A percentile compares a stretch with the other conserved stretches of the same genome.
phyloP scores from a whole-genome alignment of 2,797 vertebrate species.

The Mus minutoides region DNA sequence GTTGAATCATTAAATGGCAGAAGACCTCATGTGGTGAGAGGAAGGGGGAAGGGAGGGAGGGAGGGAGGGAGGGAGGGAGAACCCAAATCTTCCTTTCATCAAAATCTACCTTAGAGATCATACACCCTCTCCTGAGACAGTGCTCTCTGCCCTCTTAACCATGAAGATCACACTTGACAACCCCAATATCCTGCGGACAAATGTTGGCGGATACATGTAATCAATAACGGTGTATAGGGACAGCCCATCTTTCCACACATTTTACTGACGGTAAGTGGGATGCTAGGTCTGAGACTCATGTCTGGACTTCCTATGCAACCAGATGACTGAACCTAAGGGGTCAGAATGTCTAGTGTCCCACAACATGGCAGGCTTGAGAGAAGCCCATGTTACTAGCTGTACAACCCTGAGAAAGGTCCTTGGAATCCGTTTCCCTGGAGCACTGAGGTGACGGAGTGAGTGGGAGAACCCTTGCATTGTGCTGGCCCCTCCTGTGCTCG shows the following conservation, averaged over 20 bases:
- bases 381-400: background rate
- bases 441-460: background rate
- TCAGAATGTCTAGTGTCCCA: no score
- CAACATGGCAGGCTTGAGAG: no score
- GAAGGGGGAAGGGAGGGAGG: background rate
- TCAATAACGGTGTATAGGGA: background rate
- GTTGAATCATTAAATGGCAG: background rate
- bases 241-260: rapidly evolving
- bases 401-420: background rate
- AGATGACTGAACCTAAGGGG: background rate
- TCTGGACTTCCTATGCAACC: background rate
- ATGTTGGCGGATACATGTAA: background rate
- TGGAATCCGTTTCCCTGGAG: background rate
- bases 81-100: background rate
- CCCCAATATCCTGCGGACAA: rapidly evolving
- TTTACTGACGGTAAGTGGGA: background rate
- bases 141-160: background rate
- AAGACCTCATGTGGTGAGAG: background rate
- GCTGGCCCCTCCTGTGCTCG: background rate
- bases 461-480: rapidly evolving
- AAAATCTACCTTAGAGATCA: background rate
- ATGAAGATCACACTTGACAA: no score
- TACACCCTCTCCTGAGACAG: background rate
- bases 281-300: background rate
- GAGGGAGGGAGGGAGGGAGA: background rate